Conservation (phyloP, 1,140 invertebrate genomes). For the Agrilus planipennis region DNA sequence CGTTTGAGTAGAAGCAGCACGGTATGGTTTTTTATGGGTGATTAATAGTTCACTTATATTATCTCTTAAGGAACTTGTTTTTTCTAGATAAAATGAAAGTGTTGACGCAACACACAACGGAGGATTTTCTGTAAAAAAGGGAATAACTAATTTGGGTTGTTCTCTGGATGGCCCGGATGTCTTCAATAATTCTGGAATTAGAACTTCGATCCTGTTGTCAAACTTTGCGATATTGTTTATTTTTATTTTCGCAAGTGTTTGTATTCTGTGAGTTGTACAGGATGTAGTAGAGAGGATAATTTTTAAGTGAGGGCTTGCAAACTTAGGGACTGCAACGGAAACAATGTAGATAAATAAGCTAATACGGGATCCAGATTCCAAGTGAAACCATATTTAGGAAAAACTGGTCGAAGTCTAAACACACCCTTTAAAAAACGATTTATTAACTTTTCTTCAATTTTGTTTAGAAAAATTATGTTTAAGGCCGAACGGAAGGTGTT, state of each 20-base stretch:
- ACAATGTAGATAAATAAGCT: constrained; percentile 1
- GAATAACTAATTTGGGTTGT: not conserved
- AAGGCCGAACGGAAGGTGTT: not conserved
- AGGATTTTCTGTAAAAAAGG: not conserved
- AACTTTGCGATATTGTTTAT: not conserved
- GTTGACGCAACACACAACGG: not conserved
- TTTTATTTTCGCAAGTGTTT: not conserved
- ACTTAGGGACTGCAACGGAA: constrained; percentile 5
- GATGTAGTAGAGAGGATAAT: constrained; percentile 7
- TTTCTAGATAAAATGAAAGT: not conserved
- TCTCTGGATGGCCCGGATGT: not conserved
- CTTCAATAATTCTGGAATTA: not conserved
- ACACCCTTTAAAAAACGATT: not conserved
- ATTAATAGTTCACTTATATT: too few relatives aligned
- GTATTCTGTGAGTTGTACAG: not conserved
- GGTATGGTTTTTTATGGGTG: too few relatives aligned
- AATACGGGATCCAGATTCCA: constrained; percentile 9
- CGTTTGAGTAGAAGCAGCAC: too few relatives aligned
- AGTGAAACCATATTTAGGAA: constrained; percentile 8
- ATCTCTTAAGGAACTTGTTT: not conserved
- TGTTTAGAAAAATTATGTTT: not conserved
- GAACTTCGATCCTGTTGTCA: not conserved
- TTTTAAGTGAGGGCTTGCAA: constrained; percentile 5
- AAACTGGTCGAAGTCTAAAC: not conserved
- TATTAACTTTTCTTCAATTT: not conserved